Percentiles rank a stretch among this genome's conserved stretches.
Conservation (phyloP, 92 coral and sea anemone species). For the Desmophyllum pertusum region DNA sequence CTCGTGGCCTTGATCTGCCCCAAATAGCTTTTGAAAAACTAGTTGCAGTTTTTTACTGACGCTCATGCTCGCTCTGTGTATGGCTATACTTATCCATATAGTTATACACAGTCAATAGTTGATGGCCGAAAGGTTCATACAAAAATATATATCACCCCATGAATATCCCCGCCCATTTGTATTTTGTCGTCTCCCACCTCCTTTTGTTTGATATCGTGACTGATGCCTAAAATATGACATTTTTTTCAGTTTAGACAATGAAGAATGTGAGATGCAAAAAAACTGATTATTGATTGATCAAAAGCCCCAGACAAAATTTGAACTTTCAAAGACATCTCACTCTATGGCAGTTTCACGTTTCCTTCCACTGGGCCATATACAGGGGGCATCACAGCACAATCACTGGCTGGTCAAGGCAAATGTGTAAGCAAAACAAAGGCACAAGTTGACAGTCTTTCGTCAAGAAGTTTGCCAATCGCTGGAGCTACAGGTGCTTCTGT, state of each 20-base stretch:
- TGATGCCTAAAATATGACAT: not conserved
- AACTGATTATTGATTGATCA: not conserved
- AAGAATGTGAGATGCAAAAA: not conserved
- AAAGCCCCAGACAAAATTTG: not conserved
- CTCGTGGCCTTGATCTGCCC: no score
- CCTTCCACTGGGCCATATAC: not conserved
- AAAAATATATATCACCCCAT: no score
- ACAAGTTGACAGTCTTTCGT: conserved; percentile 9
- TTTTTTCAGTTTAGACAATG: not conserved
- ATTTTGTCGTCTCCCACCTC: not conserved
- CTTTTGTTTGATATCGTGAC: not conserved
- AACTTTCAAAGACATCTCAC: not conserved
- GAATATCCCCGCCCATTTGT: no score
- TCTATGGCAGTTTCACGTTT: conserved; percentile 3
- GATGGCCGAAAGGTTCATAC: no score
- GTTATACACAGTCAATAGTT: no score
- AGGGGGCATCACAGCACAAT: conserved; percentile 18
- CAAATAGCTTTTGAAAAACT: no score
- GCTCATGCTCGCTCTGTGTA: no score
- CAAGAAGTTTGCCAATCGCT: not conserved
- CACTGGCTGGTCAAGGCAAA: conserved; percentile 35
- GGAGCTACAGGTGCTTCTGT: conserved; percentile 32
- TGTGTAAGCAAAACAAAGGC: conserved; percentile 15
- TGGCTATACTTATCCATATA: no score
- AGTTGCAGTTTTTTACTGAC: no score